Base-by-base conservation (phyloP, 2,888 invertebrate genomes). In the Girardia tigrina region DNA sequence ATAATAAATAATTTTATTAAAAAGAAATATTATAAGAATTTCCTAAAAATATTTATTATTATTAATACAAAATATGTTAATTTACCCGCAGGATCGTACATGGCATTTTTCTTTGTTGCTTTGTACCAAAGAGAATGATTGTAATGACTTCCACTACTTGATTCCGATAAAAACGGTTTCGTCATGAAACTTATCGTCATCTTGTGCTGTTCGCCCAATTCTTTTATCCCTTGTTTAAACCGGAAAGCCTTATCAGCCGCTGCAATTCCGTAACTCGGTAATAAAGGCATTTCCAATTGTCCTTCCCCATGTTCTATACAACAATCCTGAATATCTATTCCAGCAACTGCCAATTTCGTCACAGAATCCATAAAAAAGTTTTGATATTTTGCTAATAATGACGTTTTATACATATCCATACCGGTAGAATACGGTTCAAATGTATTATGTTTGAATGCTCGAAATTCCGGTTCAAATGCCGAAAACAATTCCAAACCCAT, bases 81-180 rank as follows among this genome's bases (percentile, higher is more conserved):
- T n/a, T 56, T 28, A 70, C 72, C 20, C 28, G 12, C 28, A 12
- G 71, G 28, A 28, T 79, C 77, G 36, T 71, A 73, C 69, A 79
- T 77, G 0, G 73, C 75, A 29, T 78, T 42, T n/a, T 71, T 8
- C 20, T 28, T 28, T 12, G n/a, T 23, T 4, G 69, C 28, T 42
- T 29, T 26, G 8, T 36, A 70, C 79, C 78, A 79, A 20, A 79
- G 42, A 23, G 79, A 79, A 72, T 78, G 77, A 71, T 78, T 79
- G 74, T 71, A 78, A 76, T 79, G 79, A 27, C 56, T 71, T 0
- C 78, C 79, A 29, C 36, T 76, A 26, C 74, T 26, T n/a, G 75
- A 27, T 28, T 72, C 75, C 6, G 69, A 71, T 12, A 27, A 16
- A 23, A 28, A 2, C 4, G 73, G 73, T n/a, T 27, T 72, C 1